Conservation (phyloP, 64 coral and sea anemone species). For the Acropora tenuis region DNA sequence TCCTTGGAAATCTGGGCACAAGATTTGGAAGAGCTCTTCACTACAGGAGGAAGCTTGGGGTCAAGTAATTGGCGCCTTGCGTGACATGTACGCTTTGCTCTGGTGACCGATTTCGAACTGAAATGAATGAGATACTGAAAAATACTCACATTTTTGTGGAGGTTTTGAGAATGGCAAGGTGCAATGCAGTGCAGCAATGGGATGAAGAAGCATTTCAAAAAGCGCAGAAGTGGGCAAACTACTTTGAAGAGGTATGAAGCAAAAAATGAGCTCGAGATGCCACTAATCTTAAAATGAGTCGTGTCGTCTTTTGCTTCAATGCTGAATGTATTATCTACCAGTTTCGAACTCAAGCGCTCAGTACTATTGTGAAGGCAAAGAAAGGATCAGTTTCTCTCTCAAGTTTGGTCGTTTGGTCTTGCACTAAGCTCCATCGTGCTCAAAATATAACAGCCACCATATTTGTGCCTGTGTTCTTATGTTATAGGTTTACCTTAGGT, state of each 20-base stretch:
- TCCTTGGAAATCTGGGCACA: neutral
- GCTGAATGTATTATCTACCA: too few relatives aligned
- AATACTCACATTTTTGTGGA: conserved; percentile 89
- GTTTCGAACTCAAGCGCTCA: too few relatives aligned
- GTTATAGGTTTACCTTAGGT: conserved; percentile 66
- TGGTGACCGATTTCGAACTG: too few relatives aligned
- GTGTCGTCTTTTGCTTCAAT: too few relatives aligned
- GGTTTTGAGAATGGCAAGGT: conserved; percentile 79
- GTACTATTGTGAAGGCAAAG: too few relatives aligned
- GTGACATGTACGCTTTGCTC: too few relatives aligned
- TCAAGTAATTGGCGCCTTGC: conserved; percentile 34
- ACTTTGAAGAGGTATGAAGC: conserved; percentile 79
- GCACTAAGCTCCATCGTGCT: too few relatives aligned
- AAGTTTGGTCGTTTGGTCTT: too few relatives aligned
- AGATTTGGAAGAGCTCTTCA: neutral
- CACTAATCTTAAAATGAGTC: too few relatives aligned
- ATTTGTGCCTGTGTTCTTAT: neutral
- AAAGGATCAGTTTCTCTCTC: too few relatives aligned
- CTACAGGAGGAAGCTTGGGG: neutral
- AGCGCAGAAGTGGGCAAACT: conserved; percentile 87
- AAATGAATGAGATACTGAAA: conserved; percentile 88
- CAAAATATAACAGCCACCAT: neutral
- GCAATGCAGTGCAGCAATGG: conserved; percentile 74
- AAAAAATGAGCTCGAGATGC: too few relatives aligned
- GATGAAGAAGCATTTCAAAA: conserved; percentile 75